Evolutionary conservation across 2,888 invertebrate species (phyloP).

Genomic region (Leptinotarsa peninsularis): DNA sequence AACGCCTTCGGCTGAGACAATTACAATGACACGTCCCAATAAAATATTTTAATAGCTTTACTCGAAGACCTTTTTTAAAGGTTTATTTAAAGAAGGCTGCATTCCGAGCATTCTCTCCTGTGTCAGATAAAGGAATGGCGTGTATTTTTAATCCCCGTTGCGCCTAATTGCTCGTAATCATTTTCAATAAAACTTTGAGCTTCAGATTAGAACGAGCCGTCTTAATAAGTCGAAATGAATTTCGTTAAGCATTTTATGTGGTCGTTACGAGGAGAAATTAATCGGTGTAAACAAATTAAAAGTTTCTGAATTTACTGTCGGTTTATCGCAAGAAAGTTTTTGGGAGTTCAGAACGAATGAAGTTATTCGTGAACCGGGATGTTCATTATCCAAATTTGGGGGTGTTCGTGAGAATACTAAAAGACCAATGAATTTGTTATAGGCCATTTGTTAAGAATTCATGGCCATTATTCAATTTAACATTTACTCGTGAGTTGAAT

Average conservation of each 20-base stretch:
- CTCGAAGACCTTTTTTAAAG: constrained; percentile 29
- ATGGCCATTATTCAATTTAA: not conserved
- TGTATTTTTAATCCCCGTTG: constrained; percentile 34
- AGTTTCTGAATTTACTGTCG: constrained; percentile 9
- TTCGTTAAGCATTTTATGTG: constrained; percentile 16
- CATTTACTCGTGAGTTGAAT: not conserved
- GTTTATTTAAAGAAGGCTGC: constrained; percentile 34
- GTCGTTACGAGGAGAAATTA: constrained; percentile 12
- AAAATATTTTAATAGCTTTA: constrained; percentile 21
- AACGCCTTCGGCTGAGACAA: not conserved
- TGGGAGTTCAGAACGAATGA: not conserved
- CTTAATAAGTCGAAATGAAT: constrained; percentile 25
- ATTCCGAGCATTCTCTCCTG: constrained; percentile 23
- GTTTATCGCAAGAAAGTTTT: constrained; percentile 16
- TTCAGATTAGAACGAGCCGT: constrained; percentile 26
- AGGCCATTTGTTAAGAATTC: not conserved
- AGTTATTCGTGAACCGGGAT: not conserved
- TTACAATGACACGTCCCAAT: constrained; percentile 8
- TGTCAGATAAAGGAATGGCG: constrained; percentile 31
- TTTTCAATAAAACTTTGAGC: constrained; percentile 28
- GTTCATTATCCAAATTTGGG: not conserved
- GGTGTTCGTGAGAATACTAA: not conserved
- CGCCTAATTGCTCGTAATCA: constrained; percentile 26
- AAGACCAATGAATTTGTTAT: not conserved
- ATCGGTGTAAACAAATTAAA: constrained; percentile 20